Percentiles rank a stretch among this genome's conserved stretches.
These are phyloP conservation scores for Cylindroiulus punctatus DNA, from an alignment of 2,888 invertebrate genomes.

Conservation along the genomic window DNA sequence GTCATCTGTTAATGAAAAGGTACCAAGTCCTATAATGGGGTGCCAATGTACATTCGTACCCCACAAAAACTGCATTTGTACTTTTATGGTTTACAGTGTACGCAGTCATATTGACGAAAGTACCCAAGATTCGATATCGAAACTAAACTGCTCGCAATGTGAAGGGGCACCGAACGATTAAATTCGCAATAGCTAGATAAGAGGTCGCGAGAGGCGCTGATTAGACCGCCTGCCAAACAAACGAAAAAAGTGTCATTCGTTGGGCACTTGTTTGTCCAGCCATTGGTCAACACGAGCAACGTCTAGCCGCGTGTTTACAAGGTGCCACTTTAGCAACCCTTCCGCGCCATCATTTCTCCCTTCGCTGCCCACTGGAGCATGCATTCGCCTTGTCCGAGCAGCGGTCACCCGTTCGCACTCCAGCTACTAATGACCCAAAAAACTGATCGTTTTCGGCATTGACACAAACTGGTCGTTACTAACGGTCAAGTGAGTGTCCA, in stretches of 20 bases:
- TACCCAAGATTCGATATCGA: no score
- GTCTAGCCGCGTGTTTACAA: not conserved
- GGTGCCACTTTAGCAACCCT: not conserved
- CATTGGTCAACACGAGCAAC: not conserved
- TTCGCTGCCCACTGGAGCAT: not conserved
- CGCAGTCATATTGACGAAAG: no score
- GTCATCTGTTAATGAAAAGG: no score
- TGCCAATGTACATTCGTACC: no score
- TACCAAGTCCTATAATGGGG: no score
- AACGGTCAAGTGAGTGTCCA: conserved; percentile 38
- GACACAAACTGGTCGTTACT: conserved; percentile 20
- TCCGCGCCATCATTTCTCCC: conserved; percentile 28
- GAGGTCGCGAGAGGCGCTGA: not conserved
- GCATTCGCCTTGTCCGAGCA: not conserved
- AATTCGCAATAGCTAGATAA: not conserved
- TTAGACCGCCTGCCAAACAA: not conserved
- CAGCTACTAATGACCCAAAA: conserved; percentile 39
- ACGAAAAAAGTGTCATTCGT: not conserved
- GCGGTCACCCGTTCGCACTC: conserved; percentile 23
- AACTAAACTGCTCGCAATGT: not conserved
- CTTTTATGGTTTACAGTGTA: no score
- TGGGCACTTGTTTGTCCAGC: not conserved
- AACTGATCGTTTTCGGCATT: conserved; percentile 37
- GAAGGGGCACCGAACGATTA: not conserved
- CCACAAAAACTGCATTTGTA: no score